These are phyloP conservation scores for Chrysocyon brachyurus DNA, from an alignment of 2,797 vertebrate species.

Conservation along the genomic window DNA sequence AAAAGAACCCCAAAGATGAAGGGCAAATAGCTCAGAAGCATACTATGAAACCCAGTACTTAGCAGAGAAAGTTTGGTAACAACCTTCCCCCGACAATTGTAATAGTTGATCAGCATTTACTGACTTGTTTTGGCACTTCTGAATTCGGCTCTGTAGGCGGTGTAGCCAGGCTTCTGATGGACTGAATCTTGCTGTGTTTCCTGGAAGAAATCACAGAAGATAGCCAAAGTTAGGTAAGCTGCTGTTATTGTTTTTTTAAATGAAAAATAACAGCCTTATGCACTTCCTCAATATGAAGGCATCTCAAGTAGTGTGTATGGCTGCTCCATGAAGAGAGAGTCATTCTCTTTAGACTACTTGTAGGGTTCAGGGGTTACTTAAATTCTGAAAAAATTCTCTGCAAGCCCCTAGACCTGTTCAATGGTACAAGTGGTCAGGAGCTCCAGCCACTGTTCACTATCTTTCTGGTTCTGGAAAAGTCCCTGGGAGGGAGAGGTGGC, in stretches of 20 bases:
- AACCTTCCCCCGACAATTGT: neutral
- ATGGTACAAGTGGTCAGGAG: neutral
- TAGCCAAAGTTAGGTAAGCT: neutral
- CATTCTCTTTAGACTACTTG: neutral
- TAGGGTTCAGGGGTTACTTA: neutral
- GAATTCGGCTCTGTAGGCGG: constrained; percentile 92
- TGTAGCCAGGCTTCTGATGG: constrained; percentile 92
- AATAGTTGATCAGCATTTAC: constrained; percentile 82
- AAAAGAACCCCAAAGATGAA: neutral
- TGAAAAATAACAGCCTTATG: constrained; percentile 30
- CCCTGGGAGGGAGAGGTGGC: neutral
- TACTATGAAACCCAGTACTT: neutral
- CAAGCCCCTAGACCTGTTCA: neutral
- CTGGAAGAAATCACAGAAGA: constrained; percentile 87
- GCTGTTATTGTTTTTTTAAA: constrained; percentile 21
- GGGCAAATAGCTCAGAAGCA: neutral
- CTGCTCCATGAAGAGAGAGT: constrained; percentile 44
- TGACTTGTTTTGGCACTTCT: constrained; percentile 97
- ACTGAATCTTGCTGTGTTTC: constrained; percentile 98
- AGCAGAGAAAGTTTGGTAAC: neutral
- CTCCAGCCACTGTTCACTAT: neutral
- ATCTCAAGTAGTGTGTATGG: neutral
- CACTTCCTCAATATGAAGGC: neutral
- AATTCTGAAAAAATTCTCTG: constrained; percentile 44
- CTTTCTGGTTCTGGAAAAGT: neutral